These are phyloP conservation scores for Alligator mississippiensis DNA, from an alignment of 2,113 vertebrate genomes.

Conservation along the genomic window DNA sequence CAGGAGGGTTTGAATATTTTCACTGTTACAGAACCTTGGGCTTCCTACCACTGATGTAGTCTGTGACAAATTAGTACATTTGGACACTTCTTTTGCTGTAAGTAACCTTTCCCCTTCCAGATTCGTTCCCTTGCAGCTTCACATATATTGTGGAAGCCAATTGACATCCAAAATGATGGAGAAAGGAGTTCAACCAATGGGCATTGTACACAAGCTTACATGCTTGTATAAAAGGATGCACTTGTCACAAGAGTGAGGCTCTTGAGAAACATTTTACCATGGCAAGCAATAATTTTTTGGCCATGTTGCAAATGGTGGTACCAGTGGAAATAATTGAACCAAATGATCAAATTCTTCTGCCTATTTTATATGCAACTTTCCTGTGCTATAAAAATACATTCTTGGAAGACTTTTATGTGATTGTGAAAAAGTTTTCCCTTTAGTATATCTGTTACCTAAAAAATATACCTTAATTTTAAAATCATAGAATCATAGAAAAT, in stretches of 20 bases:
- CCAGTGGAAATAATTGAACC: neutral
- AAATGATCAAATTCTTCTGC: neutral
- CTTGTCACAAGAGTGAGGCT: neutral
- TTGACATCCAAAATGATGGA: too few species aligned
- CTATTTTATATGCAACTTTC: accelerated
- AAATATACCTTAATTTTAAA: too few species aligned
- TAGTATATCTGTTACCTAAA: too few species aligned
- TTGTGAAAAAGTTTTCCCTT: neutral
- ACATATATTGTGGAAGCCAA: too few species aligned
- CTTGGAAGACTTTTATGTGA: neutral
- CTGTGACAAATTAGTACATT: too few species aligned
- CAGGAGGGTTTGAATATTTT: too few species aligned
- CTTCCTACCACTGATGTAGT: too few species aligned
- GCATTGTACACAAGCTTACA: neutral
- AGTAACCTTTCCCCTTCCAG: too few species aligned
- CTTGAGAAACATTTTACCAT: neutral
- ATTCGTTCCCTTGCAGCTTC: too few species aligned
- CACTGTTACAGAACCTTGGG: too few species aligned
- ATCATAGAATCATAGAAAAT: neutral
- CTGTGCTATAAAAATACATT: neutral
- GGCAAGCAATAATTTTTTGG: neutral
- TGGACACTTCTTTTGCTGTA: too few species aligned
- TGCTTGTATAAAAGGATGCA: neutral
- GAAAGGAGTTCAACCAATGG: too few species aligned
- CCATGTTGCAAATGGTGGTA: neutral